Evolutionary conservation across 2,888 invertebrate species (phyloP).

Genomic region (Cryptocephalus primarius): DNA sequence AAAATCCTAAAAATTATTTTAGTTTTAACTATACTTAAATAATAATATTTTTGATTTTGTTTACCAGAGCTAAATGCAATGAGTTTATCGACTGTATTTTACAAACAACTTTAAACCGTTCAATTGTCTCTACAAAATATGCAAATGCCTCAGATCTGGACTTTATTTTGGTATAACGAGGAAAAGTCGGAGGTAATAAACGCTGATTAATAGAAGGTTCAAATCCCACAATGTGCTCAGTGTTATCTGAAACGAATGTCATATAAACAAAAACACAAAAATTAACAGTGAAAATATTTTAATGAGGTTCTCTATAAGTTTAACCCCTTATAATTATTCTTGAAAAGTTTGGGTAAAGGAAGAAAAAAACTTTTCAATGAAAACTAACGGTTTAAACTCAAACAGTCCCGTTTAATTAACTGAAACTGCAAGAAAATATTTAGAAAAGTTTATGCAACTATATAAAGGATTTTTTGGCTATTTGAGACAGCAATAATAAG

Average conservation of each 20-base stretch:
- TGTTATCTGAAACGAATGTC: constrained; percentile 42
- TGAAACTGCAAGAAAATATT: not conserved
- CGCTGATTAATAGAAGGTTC: constrained; percentile 94
- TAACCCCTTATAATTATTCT: too few species aligned
- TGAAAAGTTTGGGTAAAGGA: too few species aligned
- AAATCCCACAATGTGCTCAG: constrained; percentile 81
- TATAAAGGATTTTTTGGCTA: constrained; percentile 5
- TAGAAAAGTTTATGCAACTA: not conserved
- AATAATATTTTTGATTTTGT: not conserved
- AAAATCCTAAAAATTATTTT: constrained; percentile 57
- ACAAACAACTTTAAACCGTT: constrained; percentile 68
- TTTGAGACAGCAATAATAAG: too few species aligned
- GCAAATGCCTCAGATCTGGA: constrained; percentile 65
- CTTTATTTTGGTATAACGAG: constrained; percentile 88
- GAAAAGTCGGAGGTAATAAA: constrained; percentile 94
- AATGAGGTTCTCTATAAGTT: too few species aligned
- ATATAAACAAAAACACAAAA: too few species aligned
- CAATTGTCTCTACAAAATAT: constrained; percentile 74
- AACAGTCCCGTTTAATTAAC: too few species aligned
- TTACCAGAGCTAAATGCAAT: constrained; percentile 73
- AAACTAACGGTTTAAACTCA: too few species aligned
- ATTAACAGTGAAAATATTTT: too few species aligned
- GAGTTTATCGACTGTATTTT: constrained; percentile 68
- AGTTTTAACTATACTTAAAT: not conserved
- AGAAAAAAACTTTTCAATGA: too few species aligned